Percentiles rank a stretch among this genome's conserved stretches.
These are phyloP conservation scores for Leucozona laternaria DNA, from an alignment of 2,888 invertebrate species.

Conservation along the genomic window DNA sequence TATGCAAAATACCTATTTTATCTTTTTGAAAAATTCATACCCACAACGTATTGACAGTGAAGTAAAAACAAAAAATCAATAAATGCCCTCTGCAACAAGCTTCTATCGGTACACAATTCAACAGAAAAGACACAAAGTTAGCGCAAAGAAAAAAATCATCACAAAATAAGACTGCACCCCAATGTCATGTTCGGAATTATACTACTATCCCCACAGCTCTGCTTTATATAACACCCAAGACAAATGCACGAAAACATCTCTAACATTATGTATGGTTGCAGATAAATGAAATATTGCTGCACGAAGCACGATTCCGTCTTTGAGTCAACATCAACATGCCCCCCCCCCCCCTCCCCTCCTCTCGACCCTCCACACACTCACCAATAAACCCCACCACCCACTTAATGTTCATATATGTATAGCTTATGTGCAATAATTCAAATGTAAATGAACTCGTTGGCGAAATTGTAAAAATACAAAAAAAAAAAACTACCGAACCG, in stretches of 20 bases:
- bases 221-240: conserved; percentile 5
- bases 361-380: neutral
- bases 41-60: conserved; percentile 7
- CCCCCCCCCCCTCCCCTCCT: neutral
- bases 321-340: conserved; percentile 9
- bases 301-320: conserved; percentile 8
- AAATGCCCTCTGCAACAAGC: conserved; percentile 22
- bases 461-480: conserved; percentile 34
- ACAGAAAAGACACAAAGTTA: conserved; percentile 29
- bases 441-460: conserved; percentile 70
- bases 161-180: conserved; percentile 42
- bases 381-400: conserved; percentile 20
- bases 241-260: conserved; percentile 29
- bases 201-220: neutral
- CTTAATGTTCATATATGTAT: conserved; percentile 31
- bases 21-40: neutral
- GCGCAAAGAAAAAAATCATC: neutral
- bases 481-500: conserved; percentile 14
- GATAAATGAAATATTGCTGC: conserved; percentile 38
- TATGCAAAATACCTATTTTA: conserved; percentile 16
- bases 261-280: conserved; percentile 26
- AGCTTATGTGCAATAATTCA: conserved; percentile 67
- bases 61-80: conserved; percentile 46
- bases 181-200: conserved; percentile 32
- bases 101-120: conserved; percentile 20